phyloP scores from a whole-genome alignment of 92 coral and sea anemone species.

The Micromussa lordhowensis region DNA sequence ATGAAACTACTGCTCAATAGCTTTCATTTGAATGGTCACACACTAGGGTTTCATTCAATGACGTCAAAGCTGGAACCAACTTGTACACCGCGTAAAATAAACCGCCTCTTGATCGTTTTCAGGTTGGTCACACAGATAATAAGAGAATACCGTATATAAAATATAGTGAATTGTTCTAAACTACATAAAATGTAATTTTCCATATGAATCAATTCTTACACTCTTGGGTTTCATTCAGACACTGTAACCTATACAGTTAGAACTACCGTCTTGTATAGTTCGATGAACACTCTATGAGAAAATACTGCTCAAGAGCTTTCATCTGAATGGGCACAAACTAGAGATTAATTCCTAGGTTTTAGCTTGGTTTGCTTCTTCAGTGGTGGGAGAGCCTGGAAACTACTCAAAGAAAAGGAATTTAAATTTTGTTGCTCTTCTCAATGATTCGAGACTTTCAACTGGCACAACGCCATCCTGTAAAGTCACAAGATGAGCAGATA shows the following conservation, averaged over 20 bases:
- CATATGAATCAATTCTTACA: background rate
- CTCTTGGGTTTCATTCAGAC: background rate
- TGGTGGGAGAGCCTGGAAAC: background rate
- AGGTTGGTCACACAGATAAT: background rate
- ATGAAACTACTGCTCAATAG: background rate
- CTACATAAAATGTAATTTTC: background rate
- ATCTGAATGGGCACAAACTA: background rate
- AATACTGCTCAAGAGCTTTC: background rate
- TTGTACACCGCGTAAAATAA: background rate
- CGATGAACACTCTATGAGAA: background rate
- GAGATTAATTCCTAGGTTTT: background rate
- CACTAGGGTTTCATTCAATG: background rate
- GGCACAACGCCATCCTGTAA: background rate
- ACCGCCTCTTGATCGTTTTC: background rate
- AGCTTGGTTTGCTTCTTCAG: no score
- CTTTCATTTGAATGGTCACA: background rate
- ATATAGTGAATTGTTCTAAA: background rate
- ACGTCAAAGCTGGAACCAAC: background rate
- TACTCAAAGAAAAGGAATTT: background rate
- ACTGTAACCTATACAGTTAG: background rate
- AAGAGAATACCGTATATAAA: no score
- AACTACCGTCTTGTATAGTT: background rate
- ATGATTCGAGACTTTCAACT: background rate
- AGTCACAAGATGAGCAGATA: no score
- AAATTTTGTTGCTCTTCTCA: background rate